Evolutionary conservation across 2,888 invertebrate species (phyloP), one percentile per base, ranked within the genome.

Genomic region (Odontocerum albicorne): DNA sequence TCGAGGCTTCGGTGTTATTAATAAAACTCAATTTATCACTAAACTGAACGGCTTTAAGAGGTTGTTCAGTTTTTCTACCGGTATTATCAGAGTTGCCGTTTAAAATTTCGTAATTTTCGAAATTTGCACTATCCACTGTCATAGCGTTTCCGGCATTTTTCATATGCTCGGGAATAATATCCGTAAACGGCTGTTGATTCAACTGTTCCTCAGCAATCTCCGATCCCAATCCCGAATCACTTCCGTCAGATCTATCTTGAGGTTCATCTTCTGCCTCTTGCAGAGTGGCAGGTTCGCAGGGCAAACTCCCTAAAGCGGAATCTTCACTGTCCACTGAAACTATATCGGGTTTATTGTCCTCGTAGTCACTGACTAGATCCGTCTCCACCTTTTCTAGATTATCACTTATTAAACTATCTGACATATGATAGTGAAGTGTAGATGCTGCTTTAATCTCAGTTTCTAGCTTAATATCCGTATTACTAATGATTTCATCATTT

Each of bases 201-300:
- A 49, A 33, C 44, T 49, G 46, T 64, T 86, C 86, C 59, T 87
- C 86, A 50, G 79, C 75, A 49, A 85, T 79, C 72, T 92, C 92
- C 27, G 86, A 86, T 3, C 91, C 91, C 21, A 92, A 70, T 0
- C 92, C 92, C 0, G 90, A 92, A 71, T 92, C 92, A 47, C 91
- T 91, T 6, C 90, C 89, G 67, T 91, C 90, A 35, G 89, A 90
- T 50, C 88, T 80, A 59, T 83, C 83, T 65, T 84, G 84, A 22
- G 70, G 81, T 66, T 84, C 83, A 68, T 84, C 84, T 64, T 79
- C 81, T 60, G 73, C 69, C 55, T 82, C 81, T 58, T 69, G 73
- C 45, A 69, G 57, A 12, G 62, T 31, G 63, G 39, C 65, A 62
- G 66, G 70, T 53, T 79, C 77, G 10, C 82, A 73, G 2, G 82